Conservation (phyloP, 2,797 vertebrate species). For the Botia almorhae region DNA sequence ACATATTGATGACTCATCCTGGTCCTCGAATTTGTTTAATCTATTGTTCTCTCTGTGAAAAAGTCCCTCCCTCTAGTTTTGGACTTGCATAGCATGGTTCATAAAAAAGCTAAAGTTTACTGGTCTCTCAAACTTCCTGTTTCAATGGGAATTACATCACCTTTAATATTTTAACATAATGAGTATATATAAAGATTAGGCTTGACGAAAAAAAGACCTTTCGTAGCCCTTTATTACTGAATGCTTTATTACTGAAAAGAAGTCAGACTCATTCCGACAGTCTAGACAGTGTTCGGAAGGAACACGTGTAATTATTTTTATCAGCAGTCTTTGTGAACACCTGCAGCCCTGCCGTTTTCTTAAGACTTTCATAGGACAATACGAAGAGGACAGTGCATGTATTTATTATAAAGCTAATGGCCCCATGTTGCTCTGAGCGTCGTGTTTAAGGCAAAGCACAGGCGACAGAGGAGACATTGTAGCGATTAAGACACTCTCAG, state of each 20-base stretch:
- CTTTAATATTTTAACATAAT: background rate
- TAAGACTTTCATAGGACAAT: conserved; percentile 8
- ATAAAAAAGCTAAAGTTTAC: background rate
- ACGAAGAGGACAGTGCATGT: background rate
- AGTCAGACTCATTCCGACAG: background rate
- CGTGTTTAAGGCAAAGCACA: conserved; percentile 21
- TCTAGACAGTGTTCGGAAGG: background rate
- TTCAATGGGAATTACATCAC: too few species aligned
- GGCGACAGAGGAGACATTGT: background rate
- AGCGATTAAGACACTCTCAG: conserved; percentile 18
- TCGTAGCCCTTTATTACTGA: background rate
- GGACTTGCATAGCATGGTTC: background rate
- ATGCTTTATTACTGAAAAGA: background rate
- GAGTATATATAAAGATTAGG: conserved; percentile 30
- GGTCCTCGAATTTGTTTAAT: background rate
- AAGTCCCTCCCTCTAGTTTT: background rate
- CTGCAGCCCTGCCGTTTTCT: background rate
- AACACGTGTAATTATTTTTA: background rate
- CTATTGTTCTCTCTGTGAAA: background rate
- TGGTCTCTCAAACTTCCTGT: too few species aligned
- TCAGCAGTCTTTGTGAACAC: conserved; percentile 1
- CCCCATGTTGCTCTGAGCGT: conserved; percentile 18
- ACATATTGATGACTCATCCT: background rate
- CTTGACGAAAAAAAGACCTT: background rate
- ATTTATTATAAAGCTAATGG: conserved; percentile 23